Base-by-base conservation (phyloP, 2,797 vertebrate species). In the Gorsachius magnificus region DNA sequence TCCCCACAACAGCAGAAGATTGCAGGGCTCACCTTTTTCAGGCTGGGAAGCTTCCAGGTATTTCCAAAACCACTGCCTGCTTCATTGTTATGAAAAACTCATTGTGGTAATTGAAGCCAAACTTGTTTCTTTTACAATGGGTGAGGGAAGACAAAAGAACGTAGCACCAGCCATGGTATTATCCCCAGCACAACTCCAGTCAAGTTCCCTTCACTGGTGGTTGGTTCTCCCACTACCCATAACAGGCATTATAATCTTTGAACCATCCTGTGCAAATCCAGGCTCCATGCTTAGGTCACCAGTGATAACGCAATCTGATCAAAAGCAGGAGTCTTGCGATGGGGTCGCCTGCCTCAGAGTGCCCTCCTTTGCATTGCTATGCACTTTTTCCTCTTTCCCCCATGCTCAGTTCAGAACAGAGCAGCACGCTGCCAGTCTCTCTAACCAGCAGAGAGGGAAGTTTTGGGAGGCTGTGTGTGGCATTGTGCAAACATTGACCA, bases 371-470 rank as follows among this genome's bases (percentile, higher is more conserved):
- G 18, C 36, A 24, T 36, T 83, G 38, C 46, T 24, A 15, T 8
- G 24, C 50, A 75, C 20, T 15, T 45, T 5, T 75, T 54, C 18
- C 25, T 60, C 35, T 58, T 88, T 38, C 12, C 6, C 10, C n/a
- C 13, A 0, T 1, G 2, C 25, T 54, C 19, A 6, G 11, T 20
- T 65, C 43, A 84, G 65, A 69, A 57, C 21, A 68, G 24, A 1
- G 0, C 20, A 48, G 28, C 0, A 0, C 0, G 1, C 48, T 71
- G 31, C 28, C 53, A 70, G 3, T 26, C 46, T 72, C 81, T 8
- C 53, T 31, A 45, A 26, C 15, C 13, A 84, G 26, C 0, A 43
- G 16, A 66, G 29, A 4, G 5, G 28, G 4, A 69, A 43, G 16
- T 17, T 60, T 89, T 70, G 63, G 54, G 87, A 79, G 57, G 63